Conservation (phyloP, 2,113 vertebrate species). For the Laticauda colubrina region DNA sequence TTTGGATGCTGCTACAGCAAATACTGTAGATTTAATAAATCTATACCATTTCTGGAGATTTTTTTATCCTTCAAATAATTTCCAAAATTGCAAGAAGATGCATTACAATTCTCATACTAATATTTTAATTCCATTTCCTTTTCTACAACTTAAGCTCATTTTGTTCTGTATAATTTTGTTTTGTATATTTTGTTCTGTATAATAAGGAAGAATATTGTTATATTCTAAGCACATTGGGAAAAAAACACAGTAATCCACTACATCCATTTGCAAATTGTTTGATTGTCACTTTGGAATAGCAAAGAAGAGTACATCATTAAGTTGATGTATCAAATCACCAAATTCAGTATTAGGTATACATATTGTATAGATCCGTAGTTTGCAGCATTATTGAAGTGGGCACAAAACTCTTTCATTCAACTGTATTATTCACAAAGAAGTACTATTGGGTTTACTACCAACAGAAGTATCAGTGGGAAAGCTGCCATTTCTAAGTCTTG, state of each 20-base stretch:
- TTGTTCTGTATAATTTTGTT: not conserved
- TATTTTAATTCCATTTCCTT: not conserved
- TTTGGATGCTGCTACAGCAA: not conserved
- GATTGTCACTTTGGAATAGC: not conserved
- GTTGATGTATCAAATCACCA: not conserved
- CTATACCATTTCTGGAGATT: not conserved
- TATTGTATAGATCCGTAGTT: conserved; percentile 36
- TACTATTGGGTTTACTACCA: conserved; percentile 21
- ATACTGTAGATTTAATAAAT: not conserved
- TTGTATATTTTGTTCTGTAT: not conserved
- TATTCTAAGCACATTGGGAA: not conserved
- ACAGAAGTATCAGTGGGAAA: conserved; percentile 34
- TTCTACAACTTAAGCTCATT: not conserved
- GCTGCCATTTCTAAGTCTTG: conserved; percentile 45
- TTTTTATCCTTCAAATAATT: not conserved
- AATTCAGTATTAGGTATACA: conserved; percentile 21
- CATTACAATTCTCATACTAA: not conserved
- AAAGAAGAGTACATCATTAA: not conserved
- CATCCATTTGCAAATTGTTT: not conserved
- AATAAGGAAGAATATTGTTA: not conserved
- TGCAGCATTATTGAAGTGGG: conserved; percentile 18
- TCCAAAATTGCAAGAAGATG: not conserved
- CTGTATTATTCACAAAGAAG: conserved; percentile 36
- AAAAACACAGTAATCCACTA: not conserved
- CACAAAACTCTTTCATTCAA: conserved; percentile 29